Conservation (phyloP, 2,888 invertebrate genomes). For the Drosophila pegasa region DNA sequence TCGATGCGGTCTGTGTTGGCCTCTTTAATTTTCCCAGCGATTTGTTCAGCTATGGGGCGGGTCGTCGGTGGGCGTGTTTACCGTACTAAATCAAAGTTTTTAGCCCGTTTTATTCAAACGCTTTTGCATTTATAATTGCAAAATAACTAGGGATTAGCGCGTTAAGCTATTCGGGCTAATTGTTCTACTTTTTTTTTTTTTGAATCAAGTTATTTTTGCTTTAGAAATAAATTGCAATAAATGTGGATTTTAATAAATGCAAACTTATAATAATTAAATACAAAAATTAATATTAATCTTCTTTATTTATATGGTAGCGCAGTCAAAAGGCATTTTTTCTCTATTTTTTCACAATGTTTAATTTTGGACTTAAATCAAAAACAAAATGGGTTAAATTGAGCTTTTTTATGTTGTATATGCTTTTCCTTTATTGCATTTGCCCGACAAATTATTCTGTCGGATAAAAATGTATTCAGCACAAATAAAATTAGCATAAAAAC, state of each 20-base stretch:
- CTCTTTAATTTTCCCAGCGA: slow-evolving; percentile 49
- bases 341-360: not conserved
- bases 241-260: not conserved
- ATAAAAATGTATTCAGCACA: not conserved
- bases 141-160: slow-evolving; percentile 16
- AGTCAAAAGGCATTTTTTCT: not conserved
- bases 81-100: slow-evolving; percentile 61
- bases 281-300: not conserved
- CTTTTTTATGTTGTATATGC: not conserved
- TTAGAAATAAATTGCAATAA: not conserved
- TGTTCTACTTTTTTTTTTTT: not conserved
- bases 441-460: not conserved
- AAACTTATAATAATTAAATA: not conserved
- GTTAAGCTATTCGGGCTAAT: not conserved
- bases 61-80: slow-evolving; percentile 51
- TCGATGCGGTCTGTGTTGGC: slow-evolving; percentile 11
- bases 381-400: not conserved
- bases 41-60: slow-evolving; percentile 13
- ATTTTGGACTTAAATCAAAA: not conserved
- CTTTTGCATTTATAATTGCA: slow-evolving; percentile 19
- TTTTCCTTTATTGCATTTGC: not conserved
- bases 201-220: not conserved
- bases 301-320: not conserved
- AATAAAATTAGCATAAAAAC: not conserved
- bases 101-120: slow-evolving; percentile 19